These are phyloP conservation scores for Lumbricus terrestris DNA, from an alignment of 2,888 invertebrate species.

Conservation along the genomic window DNA sequence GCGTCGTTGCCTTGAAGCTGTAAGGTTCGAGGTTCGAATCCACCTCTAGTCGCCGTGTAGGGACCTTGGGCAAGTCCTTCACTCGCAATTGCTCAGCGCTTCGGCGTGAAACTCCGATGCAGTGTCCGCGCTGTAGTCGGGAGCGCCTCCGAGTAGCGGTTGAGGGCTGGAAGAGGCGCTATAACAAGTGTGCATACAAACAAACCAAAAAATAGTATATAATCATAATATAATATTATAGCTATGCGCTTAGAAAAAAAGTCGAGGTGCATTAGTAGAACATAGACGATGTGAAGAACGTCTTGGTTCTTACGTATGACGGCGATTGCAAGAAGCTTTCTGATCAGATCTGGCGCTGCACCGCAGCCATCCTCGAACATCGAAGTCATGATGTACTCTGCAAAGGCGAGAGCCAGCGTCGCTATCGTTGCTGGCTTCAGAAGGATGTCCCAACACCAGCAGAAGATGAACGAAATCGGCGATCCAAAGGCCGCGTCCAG, in stretches of 20 bases:
- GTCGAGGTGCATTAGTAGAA: background rate
- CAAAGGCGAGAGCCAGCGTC: slow-evolving; percentile 61
- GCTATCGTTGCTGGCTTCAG: slow-evolving; percentile 57
- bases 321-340: slow-evolving; percentile 56
- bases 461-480: slow-evolving; percentile 68
- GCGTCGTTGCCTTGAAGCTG: too few species aligned
- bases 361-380: slow-evolving; percentile 46
- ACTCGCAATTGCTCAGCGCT: too few species aligned
- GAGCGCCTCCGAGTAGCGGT: too few species aligned
- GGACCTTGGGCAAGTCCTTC: too few species aligned
- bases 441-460: slow-evolving; percentile 62
- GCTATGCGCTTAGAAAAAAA: background rate
- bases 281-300: background rate
- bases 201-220: too few species aligned
- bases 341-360: slow-evolving; percentile 23
- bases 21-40: too few species aligned
- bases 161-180: too few species aligned
- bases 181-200: too few species aligned
- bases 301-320: slow-evolving; percentile 53
- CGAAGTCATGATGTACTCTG: slow-evolving; percentile 48
- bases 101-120: too few species aligned
- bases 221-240: background rate
- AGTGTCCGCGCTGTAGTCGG: too few species aligned
- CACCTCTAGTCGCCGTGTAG: too few species aligned
- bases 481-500: slow-evolving; percentile 67